Evolutionary conservation across 1,140 invertebrate genomes (phyloP).

Genomic region (Zophobas morio): DNA sequence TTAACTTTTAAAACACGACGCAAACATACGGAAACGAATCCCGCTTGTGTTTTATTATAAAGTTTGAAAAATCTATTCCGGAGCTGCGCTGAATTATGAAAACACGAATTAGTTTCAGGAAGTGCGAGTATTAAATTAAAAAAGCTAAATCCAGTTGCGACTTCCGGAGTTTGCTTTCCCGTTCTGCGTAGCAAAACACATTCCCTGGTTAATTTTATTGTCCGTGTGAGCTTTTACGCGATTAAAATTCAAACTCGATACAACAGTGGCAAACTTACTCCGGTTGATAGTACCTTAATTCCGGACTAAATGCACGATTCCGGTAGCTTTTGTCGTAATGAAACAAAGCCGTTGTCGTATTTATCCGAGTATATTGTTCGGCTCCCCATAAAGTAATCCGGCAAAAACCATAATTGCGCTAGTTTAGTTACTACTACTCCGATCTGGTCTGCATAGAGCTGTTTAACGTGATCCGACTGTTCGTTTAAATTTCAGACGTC

Average conservation of each 20-base stretch:
- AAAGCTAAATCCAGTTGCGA: not conserved
- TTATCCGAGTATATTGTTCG: not conserved
- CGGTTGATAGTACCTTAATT: slow-evolving; percentile 31
- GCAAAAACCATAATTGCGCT: slow-evolving; percentile 5
- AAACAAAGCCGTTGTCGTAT: slow-evolving; percentile 1
- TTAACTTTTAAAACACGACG: too few relatives aligned
- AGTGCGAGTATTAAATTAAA: too few relatives aligned
- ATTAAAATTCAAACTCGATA: slow-evolving; percentile 26
- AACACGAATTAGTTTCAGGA: too few relatives aligned
- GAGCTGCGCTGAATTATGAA: too few relatives aligned
- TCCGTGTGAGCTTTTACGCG: slow-evolving; percentile 3
- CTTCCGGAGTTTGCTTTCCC: too few relatives aligned
- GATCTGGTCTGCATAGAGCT: too few relatives aligned
- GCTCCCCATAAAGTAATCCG: not conserved
- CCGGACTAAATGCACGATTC: slow-evolving; percentile 30
- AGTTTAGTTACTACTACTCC: not conserved
- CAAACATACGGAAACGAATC: too few relatives aligned
- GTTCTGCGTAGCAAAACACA: not conserved
- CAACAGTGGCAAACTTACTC: slow-evolving; percentile 22
- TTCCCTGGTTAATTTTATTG: slow-evolving; percentile 21
- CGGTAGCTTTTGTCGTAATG: slow-evolving; percentile 2
- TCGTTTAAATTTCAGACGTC: too few relatives aligned
- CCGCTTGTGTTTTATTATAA: too few relatives aligned
- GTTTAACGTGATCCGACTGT: too few relatives aligned
- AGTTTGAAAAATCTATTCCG: too few relatives aligned